Evolutionary conservation across 2,797 vertebrate species (phyloP).

Genomic region (Ceyx erithaca): DNA sequence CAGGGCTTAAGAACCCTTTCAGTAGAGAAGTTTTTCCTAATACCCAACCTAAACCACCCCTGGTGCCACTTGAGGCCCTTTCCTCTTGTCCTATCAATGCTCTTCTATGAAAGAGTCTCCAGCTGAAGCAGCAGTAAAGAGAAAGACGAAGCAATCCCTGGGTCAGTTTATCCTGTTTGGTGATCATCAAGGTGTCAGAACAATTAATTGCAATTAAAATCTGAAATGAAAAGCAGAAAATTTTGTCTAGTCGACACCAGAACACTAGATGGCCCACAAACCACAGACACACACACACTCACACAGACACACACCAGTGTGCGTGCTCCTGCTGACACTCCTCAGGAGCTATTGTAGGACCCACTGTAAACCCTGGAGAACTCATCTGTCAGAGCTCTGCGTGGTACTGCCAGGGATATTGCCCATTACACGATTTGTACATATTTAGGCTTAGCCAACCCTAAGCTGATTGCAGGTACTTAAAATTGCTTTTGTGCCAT

Average conservation of each 20-base stretch:
- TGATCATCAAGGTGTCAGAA: background rate
- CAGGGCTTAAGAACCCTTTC: background rate
- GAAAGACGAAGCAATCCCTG: no score
- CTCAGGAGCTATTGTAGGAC: background rate
- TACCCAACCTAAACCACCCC: background rate
- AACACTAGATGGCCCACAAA: constrained; percentile 60
- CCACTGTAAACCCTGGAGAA: background rate
- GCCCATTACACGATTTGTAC: constrained; percentile 86
- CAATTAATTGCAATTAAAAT: rapidly evolving
- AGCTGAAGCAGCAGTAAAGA: background rate
- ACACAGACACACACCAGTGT: background rate
- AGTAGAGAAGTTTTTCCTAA: background rate
- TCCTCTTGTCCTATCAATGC: background rate
- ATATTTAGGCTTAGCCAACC: constrained; percentile 86
- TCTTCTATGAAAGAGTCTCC: rapidly evolving
- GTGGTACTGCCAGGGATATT: constrained; percentile 86
- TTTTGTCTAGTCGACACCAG: background rate
- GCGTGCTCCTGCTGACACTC: background rate
- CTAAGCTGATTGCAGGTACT: constrained; percentile 91
- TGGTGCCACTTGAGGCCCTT: background rate
- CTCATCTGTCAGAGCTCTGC: constrained; percentile 64
- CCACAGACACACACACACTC: background rate
- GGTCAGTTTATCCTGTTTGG: background rate
- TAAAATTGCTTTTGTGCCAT: constrained; percentile 87
- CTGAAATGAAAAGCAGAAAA: rapidly evolving